Percentiles rank a stretch among this genome's conserved stretches.
Evolutionary conservation across 2,888 invertebrate species (phyloP).

Genomic region (Elysia crispata): DNA sequence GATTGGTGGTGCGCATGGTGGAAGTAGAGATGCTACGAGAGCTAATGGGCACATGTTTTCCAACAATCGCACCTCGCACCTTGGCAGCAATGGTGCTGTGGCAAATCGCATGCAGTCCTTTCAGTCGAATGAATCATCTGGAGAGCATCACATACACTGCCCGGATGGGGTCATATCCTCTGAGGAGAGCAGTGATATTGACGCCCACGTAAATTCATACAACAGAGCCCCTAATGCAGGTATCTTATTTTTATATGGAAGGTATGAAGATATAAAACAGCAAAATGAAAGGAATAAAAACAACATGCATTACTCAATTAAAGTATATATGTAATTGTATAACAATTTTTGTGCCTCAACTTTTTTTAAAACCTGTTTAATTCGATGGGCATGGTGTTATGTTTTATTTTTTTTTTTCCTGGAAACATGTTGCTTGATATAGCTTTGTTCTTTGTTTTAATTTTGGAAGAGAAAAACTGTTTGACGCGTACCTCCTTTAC

Average conservation of each 20-base stretch:
- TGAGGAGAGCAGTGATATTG: slow-evolving; percentile 71
- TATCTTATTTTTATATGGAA: slow-evolving; percentile 39
- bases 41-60: slow-evolving; percentile 44
- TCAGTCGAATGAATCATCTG: slow-evolving; percentile 16
- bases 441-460: too few relatives aligned
- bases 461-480: too few relatives aligned
- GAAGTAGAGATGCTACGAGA: slow-evolving; percentile 35
- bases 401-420: too few relatives aligned
- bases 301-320: too few relatives aligned
- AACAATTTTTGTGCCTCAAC: too few relatives aligned
- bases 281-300: too few relatives aligned
- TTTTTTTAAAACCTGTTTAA: too few relatives aligned
- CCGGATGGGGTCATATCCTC: slow-evolving; percentile 64
- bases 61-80: slow-evolving; percentile 38
- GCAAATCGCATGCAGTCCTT: slow-evolving; percentile 19
- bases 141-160: slow-evolving; percentile 54
- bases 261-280: too few relatives aligned
- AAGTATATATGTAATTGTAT: too few relatives aligned
- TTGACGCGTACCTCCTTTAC: too few relatives aligned
- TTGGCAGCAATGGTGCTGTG: slow-evolving; percentile 40
- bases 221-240: slow-evolving; percentile 80
- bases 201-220: slow-evolving; percentile 64
- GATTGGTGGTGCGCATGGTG: slow-evolving; percentile 52
- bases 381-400: too few relatives aligned
- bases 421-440: too few relatives aligned